These are phyloP conservation scores for Rousettus leschenaultii DNA, from an alignment of 2,113 vertebrate genomes.

Conservation along the genomic window DNA sequence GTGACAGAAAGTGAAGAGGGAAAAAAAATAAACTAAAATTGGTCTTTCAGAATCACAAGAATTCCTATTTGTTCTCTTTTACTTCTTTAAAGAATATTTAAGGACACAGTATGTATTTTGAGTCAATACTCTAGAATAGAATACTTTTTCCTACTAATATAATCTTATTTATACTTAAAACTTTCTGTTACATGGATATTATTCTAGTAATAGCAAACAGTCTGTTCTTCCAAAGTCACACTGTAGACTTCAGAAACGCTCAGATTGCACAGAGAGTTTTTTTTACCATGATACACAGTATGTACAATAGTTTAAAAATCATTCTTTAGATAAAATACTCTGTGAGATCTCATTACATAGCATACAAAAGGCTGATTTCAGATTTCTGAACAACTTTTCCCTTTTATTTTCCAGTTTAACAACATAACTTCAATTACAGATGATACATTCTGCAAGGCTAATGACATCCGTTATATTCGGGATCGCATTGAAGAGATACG, in stretches of 20 bases:
- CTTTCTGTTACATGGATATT: not conserved
- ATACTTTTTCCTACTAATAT: not conserved
- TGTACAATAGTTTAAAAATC: slow-evolving; percentile 2
- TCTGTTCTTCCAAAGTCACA: slow-evolving; percentile 20
- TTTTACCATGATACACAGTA: not conserved
- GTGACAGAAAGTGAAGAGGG: not conserved
- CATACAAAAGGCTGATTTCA: not conserved
- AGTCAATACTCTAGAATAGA: not conserved
- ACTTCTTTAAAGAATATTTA: not conserved
- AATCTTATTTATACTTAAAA: not conserved
- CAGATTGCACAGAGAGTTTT: not conserved
- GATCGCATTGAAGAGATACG: slow-evolving; percentile 90
- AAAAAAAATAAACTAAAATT: slow-evolving; percentile 38
- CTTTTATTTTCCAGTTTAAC: slow-evolving; percentile 89
- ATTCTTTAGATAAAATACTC: slow-evolving; percentile 27
- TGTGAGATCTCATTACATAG: not conserved
- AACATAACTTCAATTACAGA: slow-evolving; percentile 91
- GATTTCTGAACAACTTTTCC: not conserved
- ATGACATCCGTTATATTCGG: slow-evolving; percentile 91
- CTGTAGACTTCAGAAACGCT: not conserved
- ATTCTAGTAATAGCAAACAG: not conserved
- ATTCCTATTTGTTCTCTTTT: not conserved
- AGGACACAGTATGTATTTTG: not conserved
- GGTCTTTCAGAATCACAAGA: not conserved
- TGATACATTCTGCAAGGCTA: slow-evolving; percentile 95